Conservation (phyloP, 2,113 vertebrate species). For the Zosterops borbonicus region DNA sequence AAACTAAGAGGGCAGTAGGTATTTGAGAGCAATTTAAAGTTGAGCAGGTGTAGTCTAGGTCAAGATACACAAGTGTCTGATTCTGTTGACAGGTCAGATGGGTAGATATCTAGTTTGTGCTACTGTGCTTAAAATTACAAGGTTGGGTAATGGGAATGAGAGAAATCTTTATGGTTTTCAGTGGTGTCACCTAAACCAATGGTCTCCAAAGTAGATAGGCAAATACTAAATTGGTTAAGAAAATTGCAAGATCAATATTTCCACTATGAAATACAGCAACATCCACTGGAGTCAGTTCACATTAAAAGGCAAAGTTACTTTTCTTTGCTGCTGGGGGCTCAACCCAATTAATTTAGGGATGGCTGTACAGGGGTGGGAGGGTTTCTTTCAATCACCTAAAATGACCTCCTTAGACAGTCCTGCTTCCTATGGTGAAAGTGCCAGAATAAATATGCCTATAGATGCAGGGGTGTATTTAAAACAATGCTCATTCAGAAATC, state of each 20-base stretch:
- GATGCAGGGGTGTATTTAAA: background rate
- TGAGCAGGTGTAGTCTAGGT: background rate
- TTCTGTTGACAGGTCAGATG: background rate
- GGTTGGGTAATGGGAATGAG: background rate
- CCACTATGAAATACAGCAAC: background rate
- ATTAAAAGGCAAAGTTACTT: background rate
- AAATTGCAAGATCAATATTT: background rate
- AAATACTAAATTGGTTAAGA: background rate
- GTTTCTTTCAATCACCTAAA: background rate
- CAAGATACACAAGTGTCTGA: background rate
- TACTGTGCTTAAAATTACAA: background rate
- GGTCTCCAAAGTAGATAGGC: background rate
- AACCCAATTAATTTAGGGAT: background rate
- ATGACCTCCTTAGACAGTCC: background rate
- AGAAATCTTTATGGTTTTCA: background rate
- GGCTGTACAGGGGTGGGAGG: background rate
- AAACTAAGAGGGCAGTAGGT: background rate
- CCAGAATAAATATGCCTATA: background rate
- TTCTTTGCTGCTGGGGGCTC: background rate
- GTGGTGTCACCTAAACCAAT: background rate
- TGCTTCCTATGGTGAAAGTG: background rate
- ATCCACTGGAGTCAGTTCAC: background rate
- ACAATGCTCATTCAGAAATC: background rate
- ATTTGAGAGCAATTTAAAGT: background rate
- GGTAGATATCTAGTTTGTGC: background rate